Evolutionary conservation across 2,797 vertebrate species (phyloP).

Genomic region (Mastacembelus armatus): DNA sequence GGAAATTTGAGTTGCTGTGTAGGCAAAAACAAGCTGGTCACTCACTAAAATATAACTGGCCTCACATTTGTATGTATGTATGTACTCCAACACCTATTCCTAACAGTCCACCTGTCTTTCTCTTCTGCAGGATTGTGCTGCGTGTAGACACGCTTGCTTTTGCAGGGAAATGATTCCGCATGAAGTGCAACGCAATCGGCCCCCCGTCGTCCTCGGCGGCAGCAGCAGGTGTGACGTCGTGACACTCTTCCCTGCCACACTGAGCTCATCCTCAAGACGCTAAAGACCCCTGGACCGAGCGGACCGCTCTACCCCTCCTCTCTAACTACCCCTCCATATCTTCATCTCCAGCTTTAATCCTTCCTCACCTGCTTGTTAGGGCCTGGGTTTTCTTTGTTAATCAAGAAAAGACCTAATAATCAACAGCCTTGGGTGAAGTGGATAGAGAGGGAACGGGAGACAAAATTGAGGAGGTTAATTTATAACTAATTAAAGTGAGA

Average conservation of each 20-base stretch:
- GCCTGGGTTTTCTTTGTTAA: constrained; percentile 41
- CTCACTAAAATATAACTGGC: not conserved
- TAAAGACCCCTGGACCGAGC: constrained; percentile 83
- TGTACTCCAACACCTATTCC: not conserved
- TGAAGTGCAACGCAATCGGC: constrained; percentile 90
- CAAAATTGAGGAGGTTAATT: constrained; percentile 37
- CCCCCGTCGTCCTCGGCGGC: constrained; percentile 79
- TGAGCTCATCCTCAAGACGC: constrained; percentile 84
- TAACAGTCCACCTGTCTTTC: constrained; percentile 36
- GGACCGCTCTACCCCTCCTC: constrained; percentile 56
- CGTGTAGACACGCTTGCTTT: constrained; percentile 85
- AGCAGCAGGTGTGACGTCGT: constrained; percentile 92
- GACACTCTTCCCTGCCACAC: constrained; percentile 58
- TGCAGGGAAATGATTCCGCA: constrained; percentile 98
- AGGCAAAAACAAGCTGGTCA: not conserved
- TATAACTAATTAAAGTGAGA: constrained; percentile 60
- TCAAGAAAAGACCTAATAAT: constrained; percentile 38
- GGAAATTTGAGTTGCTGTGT: not conserved
- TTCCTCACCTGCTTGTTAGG: constrained; percentile 45
- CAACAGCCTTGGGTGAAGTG: constrained; percentile 39
- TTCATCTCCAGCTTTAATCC: constrained; percentile 55
- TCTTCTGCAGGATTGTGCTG: constrained; percentile 86
- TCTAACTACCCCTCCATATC: constrained; percentile 54
- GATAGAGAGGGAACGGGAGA: constrained; percentile 53
- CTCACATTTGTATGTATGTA: not conserved